Percentiles rank a stretch among this genome's conserved stretches.
Conservation (phyloP, 2,888 invertebrate species). For the Nemapogon koenigi region DNA sequence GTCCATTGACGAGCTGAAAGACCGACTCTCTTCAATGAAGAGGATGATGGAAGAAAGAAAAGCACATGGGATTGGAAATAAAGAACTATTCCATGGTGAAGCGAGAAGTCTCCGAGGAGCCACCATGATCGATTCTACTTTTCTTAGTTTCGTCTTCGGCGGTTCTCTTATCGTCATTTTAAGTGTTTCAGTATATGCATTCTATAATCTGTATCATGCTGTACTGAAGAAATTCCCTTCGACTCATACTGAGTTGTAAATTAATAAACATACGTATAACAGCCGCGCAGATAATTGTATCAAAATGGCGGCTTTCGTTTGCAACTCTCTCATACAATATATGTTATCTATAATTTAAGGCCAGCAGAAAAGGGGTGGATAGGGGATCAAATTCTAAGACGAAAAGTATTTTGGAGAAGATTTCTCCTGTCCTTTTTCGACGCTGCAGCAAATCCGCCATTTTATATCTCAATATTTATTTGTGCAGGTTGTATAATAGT, state of each 20-base stretch:
- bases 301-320: too few species aligned
- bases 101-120: conserved; percentile 53
- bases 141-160: conserved; percentile 83
- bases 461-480: too few species aligned
- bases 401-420: too few species aligned
- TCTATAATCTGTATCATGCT: conserved; percentile 81
- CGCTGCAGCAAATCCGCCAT: too few species aligned
- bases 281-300: too few species aligned
- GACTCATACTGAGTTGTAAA: conserved; percentile 79
- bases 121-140: conserved; percentile 82
- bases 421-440: too few species aligned
- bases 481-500: too few species aligned
- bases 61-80: conserved; percentile 49
- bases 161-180: conserved; percentile 79
- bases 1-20: conserved; percentile 82
- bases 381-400: too few species aligned
- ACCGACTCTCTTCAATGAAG: conserved; percentile 81
- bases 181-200: conserved; percentile 83
- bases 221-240: conserved; percentile 85
- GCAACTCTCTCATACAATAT: too few species aligned
- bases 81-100: conserved; percentile 53
- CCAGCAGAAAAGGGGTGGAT: too few species aligned
- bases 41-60: conserved; percentile 79
- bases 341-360: too few species aligned
- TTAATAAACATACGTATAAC: too few species aligned